These are phyloP conservation scores for Pocillopora meandrina DNA, from an alignment of 92 coral and sea anemone genomes.

Conservation along the genomic window DNA sequence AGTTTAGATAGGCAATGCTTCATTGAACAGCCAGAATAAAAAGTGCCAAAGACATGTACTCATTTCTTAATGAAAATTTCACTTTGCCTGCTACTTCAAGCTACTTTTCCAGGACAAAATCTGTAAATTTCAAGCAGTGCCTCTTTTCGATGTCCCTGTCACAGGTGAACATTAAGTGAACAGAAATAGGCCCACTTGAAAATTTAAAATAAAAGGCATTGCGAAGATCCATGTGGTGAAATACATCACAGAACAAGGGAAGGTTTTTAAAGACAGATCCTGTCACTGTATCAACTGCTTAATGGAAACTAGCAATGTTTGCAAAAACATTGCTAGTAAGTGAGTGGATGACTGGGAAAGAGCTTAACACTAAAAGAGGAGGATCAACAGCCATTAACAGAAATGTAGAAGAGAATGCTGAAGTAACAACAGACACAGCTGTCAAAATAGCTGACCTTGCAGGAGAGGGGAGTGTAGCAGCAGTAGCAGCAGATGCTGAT, in stretches of 20 bases:
- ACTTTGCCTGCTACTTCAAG: too few relatives aligned
- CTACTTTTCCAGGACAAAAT: too few relatives aligned
- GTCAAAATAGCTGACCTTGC: conserved; percentile 9
- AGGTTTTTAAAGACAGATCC: conserved; percentile 23
- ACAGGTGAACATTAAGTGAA: too few relatives aligned
- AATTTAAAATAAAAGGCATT: conserved; percentile 54
- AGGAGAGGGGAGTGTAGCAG: conserved; percentile 7
- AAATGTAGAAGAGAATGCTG: conserved; percentile 21
- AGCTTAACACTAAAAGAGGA: conserved; percentile 38
- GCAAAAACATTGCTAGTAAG: conserved; percentile 47
- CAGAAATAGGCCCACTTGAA: conserved; percentile 42
- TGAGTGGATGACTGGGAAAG: conserved; percentile 64
- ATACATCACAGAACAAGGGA: conserved; percentile 25
- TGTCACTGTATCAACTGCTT: conserved; percentile 59
- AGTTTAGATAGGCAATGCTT: too few relatives aligned
- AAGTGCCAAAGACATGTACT: too few relatives aligned
- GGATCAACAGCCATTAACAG: conserved; percentile 56
- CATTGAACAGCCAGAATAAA: too few relatives aligned
- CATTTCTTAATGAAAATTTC: too few relatives aligned
- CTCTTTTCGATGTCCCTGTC: too few relatives aligned
- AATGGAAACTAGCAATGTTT: conserved; percentile 32
- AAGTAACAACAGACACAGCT: conserved; percentile 43
- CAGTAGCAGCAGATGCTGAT: conserved; percentile 48
- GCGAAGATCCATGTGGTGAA: conserved; percentile 42
- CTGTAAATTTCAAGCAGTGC: too few relatives aligned